Evolutionary conservation across 2,113 vertebrate genomes (phyloP).

Genomic region (Gulo gulo): DNA sequence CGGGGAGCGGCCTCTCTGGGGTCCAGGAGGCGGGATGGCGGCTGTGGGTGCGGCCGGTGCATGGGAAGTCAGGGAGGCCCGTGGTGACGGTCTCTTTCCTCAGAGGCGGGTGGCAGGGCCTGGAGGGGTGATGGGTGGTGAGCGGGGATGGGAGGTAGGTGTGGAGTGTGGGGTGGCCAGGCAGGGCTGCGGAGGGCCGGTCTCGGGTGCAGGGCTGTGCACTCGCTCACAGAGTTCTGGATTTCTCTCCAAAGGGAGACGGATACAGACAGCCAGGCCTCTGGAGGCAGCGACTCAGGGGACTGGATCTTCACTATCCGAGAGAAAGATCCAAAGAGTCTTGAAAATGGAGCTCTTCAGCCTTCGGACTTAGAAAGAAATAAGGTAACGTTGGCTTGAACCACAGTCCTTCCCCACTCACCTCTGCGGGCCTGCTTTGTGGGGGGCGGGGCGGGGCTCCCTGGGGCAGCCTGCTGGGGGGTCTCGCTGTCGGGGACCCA

Average conservation of each 20-base stretch:
- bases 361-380: conserved; percentile 83
- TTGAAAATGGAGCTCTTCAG: conserved; percentile 88
- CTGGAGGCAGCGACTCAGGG: conserved; percentile 87
- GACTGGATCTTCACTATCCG: conserved; percentile 95
- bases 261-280: conserved; percentile 89
- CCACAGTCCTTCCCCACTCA: fast-evolving
- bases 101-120: not conserved
- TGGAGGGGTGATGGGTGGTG: too few species aligned
- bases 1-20: not conserved
- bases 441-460: fast-evolving
- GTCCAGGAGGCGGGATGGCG: fast-evolving
- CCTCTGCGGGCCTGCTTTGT: not conserved
- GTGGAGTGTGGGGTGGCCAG: not conserved
- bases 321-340: conserved; percentile 88
- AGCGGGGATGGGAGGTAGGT: fast-evolving
- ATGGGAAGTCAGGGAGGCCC: fast-evolving
- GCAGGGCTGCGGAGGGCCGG: not conserved
- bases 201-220: not conserved
- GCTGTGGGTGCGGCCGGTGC: fast-evolving
- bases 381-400: conserved; percentile 72
- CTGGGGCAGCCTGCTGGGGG: fast-evolving
- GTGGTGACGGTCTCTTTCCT: not conserved
- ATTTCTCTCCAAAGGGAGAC: conserved; percentile 85
- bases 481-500: not conserved
- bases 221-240: not conserved